Evolutionary conservation across 2,888 invertebrate genomes (phyloP), one percentile per base, ranked within the genome.

Genomic region (Cephus nigrinus): DNA sequence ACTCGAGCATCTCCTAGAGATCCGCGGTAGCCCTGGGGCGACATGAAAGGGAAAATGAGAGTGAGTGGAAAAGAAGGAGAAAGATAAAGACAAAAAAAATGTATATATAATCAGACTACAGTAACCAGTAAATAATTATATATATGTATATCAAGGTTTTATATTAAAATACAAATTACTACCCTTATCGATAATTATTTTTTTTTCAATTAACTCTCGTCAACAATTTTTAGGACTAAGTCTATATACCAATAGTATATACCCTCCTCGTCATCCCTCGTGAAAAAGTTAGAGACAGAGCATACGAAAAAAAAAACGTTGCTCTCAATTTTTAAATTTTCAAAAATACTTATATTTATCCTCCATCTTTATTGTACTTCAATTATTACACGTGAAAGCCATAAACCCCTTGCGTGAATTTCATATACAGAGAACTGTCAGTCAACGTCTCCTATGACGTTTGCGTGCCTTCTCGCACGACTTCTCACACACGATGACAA

Each of bases 1-100:
- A 35, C 79, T 80, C 76, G 75, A 79, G 72, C 73, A 79, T 79
- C 77, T 77, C 77, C 75, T 77, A 77, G 34, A 73, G 34, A 71
- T 34, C 69, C 77, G 76, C 77, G 75, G 72, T 31, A 32, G 73
- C 75, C 75, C 73, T 69, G 74, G 71, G 55, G 55, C 55, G 55
- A 55, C 55, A 55, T 2, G 23, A 23, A 55, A 55, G 55, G 55
- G 23, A 55, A 23, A 9, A 55, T 23, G 55, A 23, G 23, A 55
- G 55, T 5, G 55, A 36, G 36, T 36, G 3, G 12, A 36, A 36
- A 36, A 12, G 3, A 12, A 15, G 12, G 4, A 40, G 12, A 15
- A 4, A 40, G 15, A 36, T 0, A 23, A 0, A 40, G 23, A 40
- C n/a, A 1, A 15, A 15, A 40, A 40, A 40, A 40, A 35, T 12